Evolutionary conservation across 2,113 vertebrate genomes (phyloP), one percentile per base, ranked within the genome.

Genomic region (Poecile atricapillus): DNA sequence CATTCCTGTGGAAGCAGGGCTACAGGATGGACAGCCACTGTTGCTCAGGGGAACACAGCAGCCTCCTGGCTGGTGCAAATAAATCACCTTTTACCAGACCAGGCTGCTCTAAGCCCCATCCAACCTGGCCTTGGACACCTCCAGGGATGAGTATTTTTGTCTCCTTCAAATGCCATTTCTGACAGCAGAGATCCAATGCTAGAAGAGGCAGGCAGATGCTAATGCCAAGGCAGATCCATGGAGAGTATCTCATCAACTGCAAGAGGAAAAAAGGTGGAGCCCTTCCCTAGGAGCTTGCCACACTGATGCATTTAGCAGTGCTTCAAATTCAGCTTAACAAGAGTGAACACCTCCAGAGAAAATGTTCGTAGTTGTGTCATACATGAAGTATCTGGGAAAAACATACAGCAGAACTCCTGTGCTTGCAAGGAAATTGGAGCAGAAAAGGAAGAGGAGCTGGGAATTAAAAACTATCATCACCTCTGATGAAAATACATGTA

Each of bases 401-500:
- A 91, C 14, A 73, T 2, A 35, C 0, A 73, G 13, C 33, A 52
- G 37, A 68, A 49, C 20, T 62, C 50, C n/a, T 21, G 1, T 11
- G 55, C 62, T 46, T 56, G 60, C 60, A 22, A 24, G 24, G 52
- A 20, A 78, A 80, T 4, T 33, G 55, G 43, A 90, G 71, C 70
- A 86, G 79, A 88, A 89, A 58, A 37, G 2, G 21, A 73, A 60
- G 47, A 71, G 39, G 33, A 86, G 18, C 33, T 13, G 17, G 63
- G 21, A 87, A n/a, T 74, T 73, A 56, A 77, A 47, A 69, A 33
- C 24, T 33, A 4, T 17, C 35, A 44, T 24, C 81, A 56, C 31
- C 50, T 49, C 49, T 24, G 33, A 64, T 28, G 25, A 11, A 70
- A 31, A 58, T 2, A 56, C 0, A 0, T 4, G 7, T 4, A 35